Evolutionary conservation across 2,888 invertebrate species (phyloP), one percentile per base, ranked within the genome.

Genomic region (Campaea margaritaria): DNA sequence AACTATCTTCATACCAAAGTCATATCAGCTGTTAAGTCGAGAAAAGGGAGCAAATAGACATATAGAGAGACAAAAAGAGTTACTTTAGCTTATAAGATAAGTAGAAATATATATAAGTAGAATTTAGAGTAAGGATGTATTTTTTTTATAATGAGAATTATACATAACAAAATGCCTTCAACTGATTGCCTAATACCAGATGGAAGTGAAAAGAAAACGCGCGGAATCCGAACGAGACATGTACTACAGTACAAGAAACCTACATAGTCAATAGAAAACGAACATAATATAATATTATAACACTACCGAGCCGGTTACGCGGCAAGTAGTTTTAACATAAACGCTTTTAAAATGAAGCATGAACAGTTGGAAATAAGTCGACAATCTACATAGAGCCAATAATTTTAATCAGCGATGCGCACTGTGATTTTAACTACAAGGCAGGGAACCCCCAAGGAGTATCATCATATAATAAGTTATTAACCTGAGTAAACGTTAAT

Each of bases 171-270:
- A 58, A 44, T 21, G 51, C 44, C 34, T 53, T 58, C 12, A 56
- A 52, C 55, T 49, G 58, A 51, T 51, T 56, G 45, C 44, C 52
- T 51, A 58, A 63, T 52, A 21, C 15, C 10, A 48, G 14, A n/a
- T 14, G 11, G n/a, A 49, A 39, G 13, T 44, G 41, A 46, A 10
- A 13, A 44, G 8, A 21, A 7, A 56, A 21, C 14, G 43, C 3
- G 13, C n/a, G 8, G 14, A 39, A 39, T 14, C 14, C 13, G 7
- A 36, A 8, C n/a, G 41, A 45, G 43, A 46, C 41, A 11, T 8
- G 39, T 39, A 36, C 8, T 28, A 43, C 38, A 36, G 36, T 36
- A 36, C 36, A 36, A 36, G 10, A 12, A 3, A 10, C 4, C 36
- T 3, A n/a, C 2, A n/a, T 11, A 12, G 12, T 12, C 7, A 36